Percentiles rank a stretch among this genome's conserved stretches.
phyloP scores from a whole-genome alignment of 2,113 vertebrate genomes.

The Agelaius phoeniceus region DNA sequence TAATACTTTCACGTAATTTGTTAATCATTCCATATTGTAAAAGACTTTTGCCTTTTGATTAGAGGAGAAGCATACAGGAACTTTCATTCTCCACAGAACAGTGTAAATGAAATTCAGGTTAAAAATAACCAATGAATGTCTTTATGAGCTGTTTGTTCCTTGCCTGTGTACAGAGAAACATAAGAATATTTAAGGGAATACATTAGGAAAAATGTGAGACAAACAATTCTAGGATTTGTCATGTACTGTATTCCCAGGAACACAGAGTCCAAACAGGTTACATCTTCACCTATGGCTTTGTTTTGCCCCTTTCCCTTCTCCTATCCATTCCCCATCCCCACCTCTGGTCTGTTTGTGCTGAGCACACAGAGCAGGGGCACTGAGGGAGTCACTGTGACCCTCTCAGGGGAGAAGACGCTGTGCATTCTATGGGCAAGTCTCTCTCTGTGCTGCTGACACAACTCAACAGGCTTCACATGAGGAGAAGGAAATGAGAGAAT shows the following conservation, averaged over 20 bases:
- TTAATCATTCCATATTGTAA: not conserved
- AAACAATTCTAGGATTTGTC: not conserved
- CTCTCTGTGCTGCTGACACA: not conserved
- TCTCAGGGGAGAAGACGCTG: rapidly evolving
- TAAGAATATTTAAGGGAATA: not conserved
- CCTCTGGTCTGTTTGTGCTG: not conserved
- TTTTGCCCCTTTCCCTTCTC: not conserved
- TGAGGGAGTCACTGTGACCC: no score
- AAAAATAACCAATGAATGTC: not conserved
- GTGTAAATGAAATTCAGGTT: not conserved
- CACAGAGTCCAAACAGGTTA: not conserved
- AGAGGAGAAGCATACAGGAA: not conserved
- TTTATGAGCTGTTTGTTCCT: not conserved
- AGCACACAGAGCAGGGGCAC: not conserved
- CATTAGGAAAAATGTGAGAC: not conserved
- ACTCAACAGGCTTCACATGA: not conserved
- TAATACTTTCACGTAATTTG: not conserved
- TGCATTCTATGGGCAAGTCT: rapidly evolving
- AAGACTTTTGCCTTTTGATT: not conserved
- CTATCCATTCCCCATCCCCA: rapidly evolving
- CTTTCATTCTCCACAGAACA: not conserved
- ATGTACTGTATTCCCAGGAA: not conserved
- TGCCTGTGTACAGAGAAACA: not conserved
- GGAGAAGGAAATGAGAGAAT: not conserved
- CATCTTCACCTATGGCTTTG: not conserved